A percentile compares a stretch with the other conserved stretches of the same genome.
Conservation (phyloP, 2,113 vertebrate genomes). For the Nothobranchius furzeri region DNA sequence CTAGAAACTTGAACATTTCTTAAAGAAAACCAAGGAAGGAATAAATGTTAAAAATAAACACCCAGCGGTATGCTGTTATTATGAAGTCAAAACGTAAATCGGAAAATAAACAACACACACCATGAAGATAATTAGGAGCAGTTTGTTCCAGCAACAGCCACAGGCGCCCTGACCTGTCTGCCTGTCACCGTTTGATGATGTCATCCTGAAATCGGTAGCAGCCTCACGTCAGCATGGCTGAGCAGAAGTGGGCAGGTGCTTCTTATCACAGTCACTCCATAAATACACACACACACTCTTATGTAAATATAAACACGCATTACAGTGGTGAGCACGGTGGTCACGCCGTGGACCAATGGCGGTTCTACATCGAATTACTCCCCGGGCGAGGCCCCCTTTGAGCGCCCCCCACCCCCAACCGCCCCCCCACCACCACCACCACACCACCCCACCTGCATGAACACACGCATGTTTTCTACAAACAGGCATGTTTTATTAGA, state of each 20-base stretch:
- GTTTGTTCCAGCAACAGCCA: constrained; percentile 57
- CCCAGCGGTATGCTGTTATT: background rate
- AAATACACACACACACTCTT: constrained; percentile 25
- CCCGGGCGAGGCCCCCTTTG: too few species aligned
- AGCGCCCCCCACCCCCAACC: too few species aligned
- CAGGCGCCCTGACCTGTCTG: constrained; percentile 66
- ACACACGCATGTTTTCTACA: too few species aligned
- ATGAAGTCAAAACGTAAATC: constrained; percentile 1
- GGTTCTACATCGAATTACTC: too few species aligned
- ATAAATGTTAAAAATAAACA: background rate
- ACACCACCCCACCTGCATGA: too few species aligned
- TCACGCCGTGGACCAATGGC: constrained; percentile 39
- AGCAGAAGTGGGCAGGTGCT: constrained; percentile 61
- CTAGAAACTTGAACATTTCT: background rate
- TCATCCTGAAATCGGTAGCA: constrained; percentile 59
- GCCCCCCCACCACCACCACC: too few species aligned
- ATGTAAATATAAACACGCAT: constrained; percentile 51
- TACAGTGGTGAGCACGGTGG: constrained; percentile 33
- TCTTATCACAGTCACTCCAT: constrained; percentile 46
- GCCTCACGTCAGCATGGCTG: constrained; percentile 44
- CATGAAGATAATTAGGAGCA: constrained; percentile 27
- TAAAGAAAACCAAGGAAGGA: background rate
- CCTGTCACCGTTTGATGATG: constrained; percentile 71
- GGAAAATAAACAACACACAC: constrained; percentile 15
- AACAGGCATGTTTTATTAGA: too few species aligned